Conservation (phyloP, 2,113 vertebrate genomes). For the Macrotis lagotis region DNA sequence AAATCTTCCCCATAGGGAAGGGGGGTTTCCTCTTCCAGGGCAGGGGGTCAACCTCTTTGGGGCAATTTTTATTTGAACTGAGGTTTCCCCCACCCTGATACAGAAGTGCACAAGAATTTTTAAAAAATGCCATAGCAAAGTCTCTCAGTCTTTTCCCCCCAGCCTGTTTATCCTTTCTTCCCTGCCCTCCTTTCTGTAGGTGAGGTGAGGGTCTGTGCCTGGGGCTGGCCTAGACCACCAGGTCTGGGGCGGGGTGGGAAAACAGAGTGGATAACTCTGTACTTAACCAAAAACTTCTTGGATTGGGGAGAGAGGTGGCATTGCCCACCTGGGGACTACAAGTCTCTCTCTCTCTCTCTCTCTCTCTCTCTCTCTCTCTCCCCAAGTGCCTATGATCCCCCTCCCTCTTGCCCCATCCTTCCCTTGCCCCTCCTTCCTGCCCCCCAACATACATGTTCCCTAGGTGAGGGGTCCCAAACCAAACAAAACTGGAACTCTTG, state of each 20-base stretch:
- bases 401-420: constrained; percentile 1
- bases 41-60: constrained; percentile 55
- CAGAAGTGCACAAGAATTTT: constrained; percentile 75
- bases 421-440: constrained; percentile 28
- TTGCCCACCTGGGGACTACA: neutral
- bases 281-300: neutral
- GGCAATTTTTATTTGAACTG: constrained; percentile 74
- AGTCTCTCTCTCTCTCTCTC: constrained; percentile 61
- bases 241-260: constrained; percentile 62
- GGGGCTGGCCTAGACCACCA: constrained; percentile 64
- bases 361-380: no score
- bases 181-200: neutral
- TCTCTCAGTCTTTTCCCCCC: neutral
- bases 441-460: neutral
- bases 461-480: constrained; percentile 53
- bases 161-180: neutral
- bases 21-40: neutral
- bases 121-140: constrained; percentile 6
- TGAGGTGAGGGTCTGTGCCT: constrained; percentile 73
- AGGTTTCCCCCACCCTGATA: constrained; percentile 55
- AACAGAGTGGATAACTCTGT: constrained; percentile 37
- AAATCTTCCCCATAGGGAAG: no score
- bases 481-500: constrained; percentile 66
- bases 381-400: constrained; percentile 75
- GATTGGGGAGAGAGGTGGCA: neutral